A percentile compares a stretch with the other conserved stretches of the same genome.
Conservation (phyloP, 2,888 invertebrate species). For the Andrena camellia region DNA sequence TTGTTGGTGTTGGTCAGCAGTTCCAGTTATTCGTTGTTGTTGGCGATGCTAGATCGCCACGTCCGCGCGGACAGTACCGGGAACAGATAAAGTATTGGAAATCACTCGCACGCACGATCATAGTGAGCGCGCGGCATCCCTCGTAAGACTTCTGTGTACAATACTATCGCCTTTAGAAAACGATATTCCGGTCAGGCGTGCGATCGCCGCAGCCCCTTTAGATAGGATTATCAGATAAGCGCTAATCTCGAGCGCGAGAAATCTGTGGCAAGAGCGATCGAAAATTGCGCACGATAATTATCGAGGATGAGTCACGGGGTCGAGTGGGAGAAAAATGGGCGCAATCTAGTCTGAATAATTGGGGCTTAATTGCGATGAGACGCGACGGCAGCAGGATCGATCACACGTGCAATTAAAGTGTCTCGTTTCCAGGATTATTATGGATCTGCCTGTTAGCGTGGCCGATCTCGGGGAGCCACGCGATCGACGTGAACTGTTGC, state of each 20-base stretch:
- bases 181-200: not conserved
- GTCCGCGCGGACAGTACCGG: conserved; percentile 13
- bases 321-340: not conserved
- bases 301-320: not conserved
- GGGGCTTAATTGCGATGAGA: not conserved
- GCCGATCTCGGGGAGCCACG: conserved; percentile 24
- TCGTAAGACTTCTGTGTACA: too few relatives aligned
- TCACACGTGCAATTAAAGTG: not conserved
- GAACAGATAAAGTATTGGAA: conserved; percentile 43
- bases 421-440: conserved; percentile 37
- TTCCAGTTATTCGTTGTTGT: not conserved
- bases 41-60: not conserved
- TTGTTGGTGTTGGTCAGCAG: too few relatives aligned
- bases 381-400: not conserved
- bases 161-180: not conserved
- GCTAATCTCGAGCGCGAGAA: not conserved
- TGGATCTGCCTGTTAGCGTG: conserved; percentile 53
- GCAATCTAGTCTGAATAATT: conserved; percentile 21
- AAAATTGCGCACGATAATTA: not conserved
- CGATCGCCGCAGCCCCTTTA: not conserved
- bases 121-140: not conserved
- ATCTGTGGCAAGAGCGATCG: not conserved
- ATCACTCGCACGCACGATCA: conserved; percentile 2
- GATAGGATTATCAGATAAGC: not conserved
- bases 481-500: conserved; percentile 66